These are phyloP conservation scores for Indicator maculatus DNA, from an alignment of 2,113 vertebrate genomes.

Conservation along the genomic window DNA sequence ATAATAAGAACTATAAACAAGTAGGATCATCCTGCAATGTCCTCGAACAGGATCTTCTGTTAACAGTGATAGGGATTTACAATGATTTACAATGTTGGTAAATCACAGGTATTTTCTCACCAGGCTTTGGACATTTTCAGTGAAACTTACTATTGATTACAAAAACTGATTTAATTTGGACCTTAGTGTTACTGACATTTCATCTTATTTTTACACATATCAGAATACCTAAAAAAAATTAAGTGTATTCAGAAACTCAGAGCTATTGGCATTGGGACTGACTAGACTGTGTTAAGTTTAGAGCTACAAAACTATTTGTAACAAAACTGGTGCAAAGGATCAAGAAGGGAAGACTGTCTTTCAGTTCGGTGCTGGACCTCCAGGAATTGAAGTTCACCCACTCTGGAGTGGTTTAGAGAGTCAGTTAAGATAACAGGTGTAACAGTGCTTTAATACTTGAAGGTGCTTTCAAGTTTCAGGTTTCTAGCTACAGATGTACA, in stretches of 20 bases:
- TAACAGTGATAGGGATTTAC: neutral
- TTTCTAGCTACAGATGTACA: neutral
- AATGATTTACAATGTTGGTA: neutral
- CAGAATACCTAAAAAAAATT: neutral
- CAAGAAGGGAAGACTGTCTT: neutral
- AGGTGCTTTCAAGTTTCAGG: neutral
- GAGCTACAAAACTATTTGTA: neutral
- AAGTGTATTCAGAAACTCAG: neutral
- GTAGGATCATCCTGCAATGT: slow-evolving; percentile 5
- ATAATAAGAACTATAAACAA: slow-evolving; percentile 67
- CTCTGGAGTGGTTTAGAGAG: neutral
- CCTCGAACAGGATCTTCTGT: slow-evolving; percentile 17
- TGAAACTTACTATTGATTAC: neutral
- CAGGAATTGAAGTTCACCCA: neutral
- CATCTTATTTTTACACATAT: neutral
- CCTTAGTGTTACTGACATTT: neutral
- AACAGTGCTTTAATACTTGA: neutral
- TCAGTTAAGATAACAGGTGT: neutral
- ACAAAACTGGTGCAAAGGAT: neutral
- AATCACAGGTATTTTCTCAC: slow-evolving; percentile 11
- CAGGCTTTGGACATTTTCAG: neutral
- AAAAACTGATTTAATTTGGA: neutral
- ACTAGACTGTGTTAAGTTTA: neutral
- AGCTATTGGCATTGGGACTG: neutral
- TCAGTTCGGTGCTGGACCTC: neutral